These are phyloP conservation scores for Xiphias gladius DNA, from an alignment of 2,113 vertebrate species.

Conservation along the genomic window DNA sequence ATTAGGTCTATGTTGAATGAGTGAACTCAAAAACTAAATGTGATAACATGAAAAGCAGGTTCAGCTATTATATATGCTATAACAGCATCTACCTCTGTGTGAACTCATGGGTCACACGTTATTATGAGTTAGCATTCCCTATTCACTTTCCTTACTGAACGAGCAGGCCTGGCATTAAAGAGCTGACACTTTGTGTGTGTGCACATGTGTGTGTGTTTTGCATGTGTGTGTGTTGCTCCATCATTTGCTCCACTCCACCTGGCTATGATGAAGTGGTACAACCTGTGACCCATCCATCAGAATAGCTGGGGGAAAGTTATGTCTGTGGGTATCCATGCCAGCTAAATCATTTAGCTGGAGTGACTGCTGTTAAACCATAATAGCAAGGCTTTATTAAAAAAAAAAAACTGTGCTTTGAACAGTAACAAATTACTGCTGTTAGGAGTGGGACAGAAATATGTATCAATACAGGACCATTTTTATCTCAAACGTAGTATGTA, in stretches of 20 bases:
- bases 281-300: slow-evolving; percentile 53
- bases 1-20: slow-evolving; percentile 26
- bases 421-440: neutral
- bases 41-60: slow-evolving; percentile 23
- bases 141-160: slow-evolving; percentile 30
- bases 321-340: slow-evolving; percentile 44
- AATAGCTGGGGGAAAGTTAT: slow-evolving; percentile 38
- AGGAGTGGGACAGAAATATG: slow-evolving; percentile 11
- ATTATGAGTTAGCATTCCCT: slow-evolving; percentile 40
- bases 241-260: slow-evolving; percentile 48
- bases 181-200: slow-evolving; percentile 19
- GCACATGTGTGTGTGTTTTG: neutral
- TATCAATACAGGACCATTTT: neutral
- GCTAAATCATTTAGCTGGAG: slow-evolving; percentile 46
- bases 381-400: slow-evolving; percentile 20
- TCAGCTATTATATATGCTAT: neutral
- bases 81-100: neutral
- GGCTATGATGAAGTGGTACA: slow-evolving; percentile 57
- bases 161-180: slow-evolving; percentile 38
- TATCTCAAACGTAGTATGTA: neutral
- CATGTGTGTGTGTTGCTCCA: slow-evolving; percentile 21
- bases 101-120: slow-evolving; percentile 34
- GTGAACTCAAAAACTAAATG: slow-evolving; percentile 5
- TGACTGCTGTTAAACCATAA: slow-evolving; percentile 25
- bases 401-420: slow-evolving; percentile 15